Evolutionary conservation across 2,797 vertebrate species (phyloP), one percentile per base, ranked within the genome.

Genomic region (Sebastes iracundus): DNA sequence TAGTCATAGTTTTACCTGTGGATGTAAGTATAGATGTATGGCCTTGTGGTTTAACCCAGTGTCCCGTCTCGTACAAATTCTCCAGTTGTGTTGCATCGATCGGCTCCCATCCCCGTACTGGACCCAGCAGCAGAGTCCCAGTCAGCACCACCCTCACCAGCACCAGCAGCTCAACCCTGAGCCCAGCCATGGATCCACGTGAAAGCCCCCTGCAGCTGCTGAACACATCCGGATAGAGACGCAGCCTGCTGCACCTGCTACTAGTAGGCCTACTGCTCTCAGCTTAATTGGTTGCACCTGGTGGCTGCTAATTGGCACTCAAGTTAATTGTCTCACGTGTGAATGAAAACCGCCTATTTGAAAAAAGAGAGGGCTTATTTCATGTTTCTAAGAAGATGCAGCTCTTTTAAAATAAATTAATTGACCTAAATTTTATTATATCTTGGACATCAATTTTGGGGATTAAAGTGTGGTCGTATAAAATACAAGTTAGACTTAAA

Each of bases 141-240:
- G 32, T 67, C 63, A 90, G 66, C 7, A 42, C 22, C 18, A 89
- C 64, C 63, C 88, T 52, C 4, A 42, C 22, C 18, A 88, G 35
- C 76, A 25, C 7, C 6, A 89, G 42, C 74, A 87, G 13, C 66
- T 70, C 65, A n/a, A 77, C 52, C 61, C 75, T n/a, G 35, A 30
- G 25, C 55, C 52, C 59, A 72, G 73, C 91, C 93, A 94, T 94
- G 77, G 82, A 52, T 68, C 64, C 75, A 22, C n/a, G 28, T 11
- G 49, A 62, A 56, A n/a, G 20, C 18, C 13, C 16, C 6, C 13
- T 1, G 4, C 53, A 56, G 20, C 74, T 16, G 13, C 62, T 14
- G 13, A 20, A 38, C 35, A 6, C 14, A 2, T n/a, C 27, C 1
- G 13, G 5, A 28, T 71, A 7, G 7, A 14, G 4, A 16, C 0